Percentiles rank a stretch among this genome's conserved stretches.
Evolutionary conservation across 2,113 vertebrate species (phyloP).

Genomic region (Syngnathus typhle): DNA sequence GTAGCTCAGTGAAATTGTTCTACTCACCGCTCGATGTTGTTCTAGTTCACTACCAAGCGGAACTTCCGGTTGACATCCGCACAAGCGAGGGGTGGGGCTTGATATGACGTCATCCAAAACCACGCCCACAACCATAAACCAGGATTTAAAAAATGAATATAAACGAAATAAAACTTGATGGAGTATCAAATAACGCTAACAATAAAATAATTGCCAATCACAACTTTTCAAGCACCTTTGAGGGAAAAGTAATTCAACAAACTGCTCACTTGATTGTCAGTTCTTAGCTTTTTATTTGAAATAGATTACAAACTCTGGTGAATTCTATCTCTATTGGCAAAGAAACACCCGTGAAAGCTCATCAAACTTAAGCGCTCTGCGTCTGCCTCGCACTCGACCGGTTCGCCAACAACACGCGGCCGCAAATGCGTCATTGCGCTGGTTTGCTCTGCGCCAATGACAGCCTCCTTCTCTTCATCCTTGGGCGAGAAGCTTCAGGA

Average conservation of each 20-base stretch:
- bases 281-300: not conserved
- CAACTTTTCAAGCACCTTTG: too few species aligned
- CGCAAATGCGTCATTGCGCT: conserved; percentile 18
- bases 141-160: not conserved
- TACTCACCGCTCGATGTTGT: conserved; percentile 74
- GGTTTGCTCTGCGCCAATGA: conserved; percentile 8
- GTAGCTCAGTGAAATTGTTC: conserved; percentile 38
- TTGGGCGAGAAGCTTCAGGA: conserved; percentile 59
- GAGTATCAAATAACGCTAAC: too few species aligned
- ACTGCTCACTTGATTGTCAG: too few species aligned
- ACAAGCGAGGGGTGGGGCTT: conserved; percentile 42
- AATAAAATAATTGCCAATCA: too few species aligned
- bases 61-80: conserved; percentile 66
- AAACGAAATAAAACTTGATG: too few species aligned
- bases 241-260: too few species aligned
- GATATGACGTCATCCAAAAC: conserved; percentile 37
- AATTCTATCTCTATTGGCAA: conserved; percentile 30
- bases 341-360: conserved; percentile 38
- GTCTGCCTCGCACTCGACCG: conserved; percentile 11
- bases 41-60: conserved; percentile 66
- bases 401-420: conserved; percentile 8
- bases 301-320: conserved; percentile 21
- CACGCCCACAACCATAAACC: conserved; percentile 21
- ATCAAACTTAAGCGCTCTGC: conserved; percentile 19
- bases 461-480: not conserved